These are phyloP conservation scores for Parotia lawesii DNA, from an alignment of 2,113 vertebrate genomes.

Conservation along the genomic window DNA sequence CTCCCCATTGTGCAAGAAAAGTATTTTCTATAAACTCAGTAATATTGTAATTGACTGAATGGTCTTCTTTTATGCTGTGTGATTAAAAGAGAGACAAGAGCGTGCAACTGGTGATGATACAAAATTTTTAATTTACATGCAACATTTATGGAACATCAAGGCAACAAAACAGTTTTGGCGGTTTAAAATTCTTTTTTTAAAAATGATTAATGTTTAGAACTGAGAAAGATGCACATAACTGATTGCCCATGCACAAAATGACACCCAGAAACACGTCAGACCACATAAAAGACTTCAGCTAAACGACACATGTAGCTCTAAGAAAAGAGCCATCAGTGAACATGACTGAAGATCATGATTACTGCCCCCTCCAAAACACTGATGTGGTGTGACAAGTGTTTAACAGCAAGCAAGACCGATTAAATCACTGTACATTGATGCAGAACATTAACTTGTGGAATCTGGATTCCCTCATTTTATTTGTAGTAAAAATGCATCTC, in stretches of 20 bases:
- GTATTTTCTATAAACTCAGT: not conserved
- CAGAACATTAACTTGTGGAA: not conserved
- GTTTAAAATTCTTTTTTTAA: not conserved
- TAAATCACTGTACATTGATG: conserved; percentile 19
- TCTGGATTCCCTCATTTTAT: not conserved
- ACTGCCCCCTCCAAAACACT: not conserved
- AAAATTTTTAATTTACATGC: conserved; percentile 81
- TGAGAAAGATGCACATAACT: conserved; percentile 26
- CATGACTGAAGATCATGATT: conserved; percentile 47
- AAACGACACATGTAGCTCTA: conserved; percentile 50
- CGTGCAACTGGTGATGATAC: conserved; percentile 29
- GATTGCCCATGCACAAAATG: conserved; percentile 63
- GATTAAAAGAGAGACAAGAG: conserved; percentile 24
- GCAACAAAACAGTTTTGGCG: conserved; percentile 62
- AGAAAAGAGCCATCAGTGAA: conserved; percentile 51
- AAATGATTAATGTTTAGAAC: conserved; percentile 47
- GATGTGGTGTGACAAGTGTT: not conserved
- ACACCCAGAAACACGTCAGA: conserved; percentile 33
- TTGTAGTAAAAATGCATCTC: conserved; percentile 53
- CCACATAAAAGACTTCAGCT: conserved; percentile 35
- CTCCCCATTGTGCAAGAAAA: not conserved
- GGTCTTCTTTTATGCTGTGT: not conserved
- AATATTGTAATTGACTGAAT: not conserved
- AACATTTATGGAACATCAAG: conserved; percentile 62
- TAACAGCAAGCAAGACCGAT: conserved; percentile 8